Conservation (phyloP, 2,888 invertebrate species). For the Seira sanloemensis region DNA sequence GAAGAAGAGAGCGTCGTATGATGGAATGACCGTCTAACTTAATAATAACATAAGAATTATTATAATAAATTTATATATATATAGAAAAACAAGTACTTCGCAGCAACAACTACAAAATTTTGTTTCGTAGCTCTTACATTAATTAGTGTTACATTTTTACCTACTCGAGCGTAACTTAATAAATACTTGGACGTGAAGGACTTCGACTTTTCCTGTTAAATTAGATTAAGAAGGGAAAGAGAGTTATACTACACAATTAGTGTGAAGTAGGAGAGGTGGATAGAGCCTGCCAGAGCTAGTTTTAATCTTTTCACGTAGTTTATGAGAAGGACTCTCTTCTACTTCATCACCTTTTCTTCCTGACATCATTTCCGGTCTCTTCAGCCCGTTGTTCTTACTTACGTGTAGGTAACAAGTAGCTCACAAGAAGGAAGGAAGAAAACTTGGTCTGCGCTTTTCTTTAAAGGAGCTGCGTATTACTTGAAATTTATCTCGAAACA, state of each 20-base stretch:
- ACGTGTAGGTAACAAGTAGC: too few species aligned
- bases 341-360: not conserved
- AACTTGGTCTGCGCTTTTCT: not conserved
- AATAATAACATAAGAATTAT: too few species aligned
- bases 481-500: too few species aligned
- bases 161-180: conserved; percentile 18
- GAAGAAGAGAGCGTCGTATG: conserved; percentile 74
- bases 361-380: not conserved
- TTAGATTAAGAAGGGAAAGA: conserved; percentile 8
- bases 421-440: not conserved
- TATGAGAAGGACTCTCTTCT: not conserved
- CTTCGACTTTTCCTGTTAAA: conserved; percentile 11
- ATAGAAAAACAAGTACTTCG: too few species aligned
- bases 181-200: not conserved
- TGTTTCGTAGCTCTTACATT: too few species aligned
- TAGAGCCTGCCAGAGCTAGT: too few species aligned
- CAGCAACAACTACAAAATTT: too few species aligned
- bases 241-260: conserved; percentile 5
- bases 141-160: not conserved
- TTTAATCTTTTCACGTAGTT: not conserved
- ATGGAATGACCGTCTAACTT: conserved; percentile 51
- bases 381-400: not conserved
- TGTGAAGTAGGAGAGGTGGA: too few species aligned
- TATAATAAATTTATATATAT: too few species aligned
- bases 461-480: too few species aligned